phyloP scores from a whole-genome alignment of 1,140 invertebrate genomes.

The Tyrophagus putrescentiae region DNA sequence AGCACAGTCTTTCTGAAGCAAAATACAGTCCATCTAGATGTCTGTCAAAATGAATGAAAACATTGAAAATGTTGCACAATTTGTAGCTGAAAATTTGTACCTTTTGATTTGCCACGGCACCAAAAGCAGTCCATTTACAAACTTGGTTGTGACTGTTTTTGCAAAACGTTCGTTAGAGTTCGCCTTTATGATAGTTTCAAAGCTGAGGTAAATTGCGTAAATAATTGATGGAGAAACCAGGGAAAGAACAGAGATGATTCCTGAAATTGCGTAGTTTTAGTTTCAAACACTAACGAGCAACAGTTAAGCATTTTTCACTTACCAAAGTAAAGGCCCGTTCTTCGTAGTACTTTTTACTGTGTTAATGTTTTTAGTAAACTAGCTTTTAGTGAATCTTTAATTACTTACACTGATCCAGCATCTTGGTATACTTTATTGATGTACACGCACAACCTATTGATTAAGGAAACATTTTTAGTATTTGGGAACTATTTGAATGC shows the following conservation, averaged over 20 bases:
- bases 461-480: too few relatives aligned
- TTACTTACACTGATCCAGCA: constrained; percentile 24
- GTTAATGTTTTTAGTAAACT: too few relatives aligned
- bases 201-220: constrained; percentile 27
- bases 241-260: constrained; percentile 26
- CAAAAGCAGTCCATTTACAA: constrained; percentile 28
- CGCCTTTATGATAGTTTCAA: constrained; percentile 23
- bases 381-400: too few relatives aligned
- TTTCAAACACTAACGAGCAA: too few relatives aligned
- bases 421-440: constrained; percentile 28
- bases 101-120: constrained; percentile 30
- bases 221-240: constrained; percentile 26
- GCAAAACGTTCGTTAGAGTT: constrained; percentile 21
- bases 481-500: too few relatives aligned
- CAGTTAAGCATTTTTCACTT: too few relatives aligned
- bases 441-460: constrained; percentile 24
- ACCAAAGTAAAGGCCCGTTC: constrained; percentile 23
- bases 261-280: too few relatives aligned
- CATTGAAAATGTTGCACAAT: not conserved
- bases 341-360: constrained; percentile 20
- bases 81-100: constrained; percentile 7
- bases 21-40: constrained; percentile 28
- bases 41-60: constrained; percentile 13
- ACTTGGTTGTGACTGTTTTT: constrained; percentile 25
- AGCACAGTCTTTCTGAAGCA: constrained; percentile 25